A percentile compares a stretch with the other conserved stretches of the same genome.
Evolutionary conservation across 2,888 invertebrate genomes (phyloP).

Genomic region (Yponomeuta sedellus): DNA sequence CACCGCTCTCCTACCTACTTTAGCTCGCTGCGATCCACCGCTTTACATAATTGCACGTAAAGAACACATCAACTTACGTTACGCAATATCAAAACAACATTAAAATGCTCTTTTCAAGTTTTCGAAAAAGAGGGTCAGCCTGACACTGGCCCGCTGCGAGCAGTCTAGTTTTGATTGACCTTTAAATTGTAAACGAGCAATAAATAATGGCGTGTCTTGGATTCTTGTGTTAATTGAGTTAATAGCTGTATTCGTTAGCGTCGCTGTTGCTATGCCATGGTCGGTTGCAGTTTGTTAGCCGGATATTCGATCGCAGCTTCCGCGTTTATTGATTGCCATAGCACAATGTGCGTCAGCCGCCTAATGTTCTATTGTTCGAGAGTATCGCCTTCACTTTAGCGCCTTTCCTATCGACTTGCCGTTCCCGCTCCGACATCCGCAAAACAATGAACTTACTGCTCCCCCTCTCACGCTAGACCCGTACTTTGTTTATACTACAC

Average conservation of each 20-base stretch:
- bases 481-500: too few relatives aligned
- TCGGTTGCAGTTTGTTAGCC: not conserved
- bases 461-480: too few relatives aligned
- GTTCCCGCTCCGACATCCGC: not conserved
- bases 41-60: slow-evolving; percentile 70
- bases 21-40: slow-evolving; percentile 48
- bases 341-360: slow-evolving; percentile 16
- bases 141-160: slow-evolving; percentile 20
- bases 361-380: slow-evolving; percentile 22
- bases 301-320: slow-evolving; percentile 8
- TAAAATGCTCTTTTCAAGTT: slow-evolving; percentile 50
- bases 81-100: slow-evolving; percentile 61
- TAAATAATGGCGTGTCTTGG: not conserved
- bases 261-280: not conserved
- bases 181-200: not conserved
- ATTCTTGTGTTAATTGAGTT: slow-evolving; percentile 1
- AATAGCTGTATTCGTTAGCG: not conserved
- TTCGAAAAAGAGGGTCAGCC: slow-evolving; percentile 46
- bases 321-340: slow-evolving; percentile 11
- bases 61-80: slow-evolving; percentile 53
- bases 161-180: slow-evolving; percentile 8
- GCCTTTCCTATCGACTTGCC: slow-evolving; percentile 9
- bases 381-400: slow-evolving; percentile 19
- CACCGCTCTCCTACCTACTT: slow-evolving; percentile 51
- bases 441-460: not conserved